These are phyloP conservation scores for Heliangelus exortis DNA, from an alignment of 2,797 vertebrate species.

Conservation along the genomic window DNA sequence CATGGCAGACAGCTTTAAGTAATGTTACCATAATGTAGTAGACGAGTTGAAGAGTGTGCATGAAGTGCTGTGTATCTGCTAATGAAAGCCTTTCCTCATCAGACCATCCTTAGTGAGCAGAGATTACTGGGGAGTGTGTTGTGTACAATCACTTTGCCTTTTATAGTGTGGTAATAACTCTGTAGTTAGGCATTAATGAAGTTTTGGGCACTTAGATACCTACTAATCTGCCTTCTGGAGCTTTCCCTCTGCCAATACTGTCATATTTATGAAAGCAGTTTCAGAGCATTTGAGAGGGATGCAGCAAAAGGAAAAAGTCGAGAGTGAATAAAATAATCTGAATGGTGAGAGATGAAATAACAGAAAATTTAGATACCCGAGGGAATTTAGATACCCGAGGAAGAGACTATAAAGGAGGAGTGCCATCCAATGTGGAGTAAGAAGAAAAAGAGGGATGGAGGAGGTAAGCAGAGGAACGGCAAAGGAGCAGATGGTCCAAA, in stretches of 20 bases:
- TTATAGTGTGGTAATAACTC: neutral
- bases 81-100: neutral
- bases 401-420: neutral
- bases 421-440: neutral
- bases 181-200: neutral
- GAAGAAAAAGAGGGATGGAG: neutral
- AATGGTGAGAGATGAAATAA: neutral
- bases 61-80: fast-evolving
- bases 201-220: neutral
- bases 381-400: neutral
- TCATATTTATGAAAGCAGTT: neutral
- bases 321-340: neutral
- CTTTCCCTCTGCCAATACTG: neutral
- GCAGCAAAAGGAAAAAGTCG: neutral
- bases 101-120: neutral
- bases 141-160: neutral
- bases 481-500: neutral
- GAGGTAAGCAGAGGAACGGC: neutral
- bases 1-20: neutral
- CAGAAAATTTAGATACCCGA: neutral
- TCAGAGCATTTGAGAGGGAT: neutral
- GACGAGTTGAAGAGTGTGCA: neutral
- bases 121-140: neutral
- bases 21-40: neutral
- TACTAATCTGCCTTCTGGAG: neutral